phyloP scores from a whole-genome alignment of 1,140 invertebrate species.

The Trachymyrmex septentrionalis region DNA sequence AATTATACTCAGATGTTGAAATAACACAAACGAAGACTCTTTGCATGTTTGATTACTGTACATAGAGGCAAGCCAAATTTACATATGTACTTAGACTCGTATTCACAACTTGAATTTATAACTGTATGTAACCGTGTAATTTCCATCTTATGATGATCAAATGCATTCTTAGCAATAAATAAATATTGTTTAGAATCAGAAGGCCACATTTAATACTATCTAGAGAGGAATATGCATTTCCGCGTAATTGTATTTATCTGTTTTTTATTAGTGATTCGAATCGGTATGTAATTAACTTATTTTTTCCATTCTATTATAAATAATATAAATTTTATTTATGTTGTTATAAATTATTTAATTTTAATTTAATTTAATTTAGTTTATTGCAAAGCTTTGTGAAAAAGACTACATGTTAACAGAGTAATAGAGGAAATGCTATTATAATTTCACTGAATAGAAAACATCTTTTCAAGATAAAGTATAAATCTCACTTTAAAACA shows the following conservation, averaged over 20 bases:
- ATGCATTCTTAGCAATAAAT: not conserved
- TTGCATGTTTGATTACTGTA: slow-evolving; percentile 25
- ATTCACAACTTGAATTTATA: slow-evolving; percentile 30
- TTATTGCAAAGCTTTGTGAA: too few relatives aligned
- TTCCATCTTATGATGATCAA: slow-evolving; percentile 39
- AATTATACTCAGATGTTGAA: slow-evolving; percentile 29
- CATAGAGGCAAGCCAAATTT: slow-evolving; percentile 17
- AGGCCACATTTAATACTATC: not conserved
- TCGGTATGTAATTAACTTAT: not conserved
- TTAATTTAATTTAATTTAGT: too few relatives aligned
- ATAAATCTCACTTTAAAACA: not conserved
- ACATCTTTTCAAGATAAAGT: not conserved
- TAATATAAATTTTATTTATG: too few relatives aligned
- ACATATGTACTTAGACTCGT: slow-evolving; percentile 28
- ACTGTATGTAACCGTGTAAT: not conserved
- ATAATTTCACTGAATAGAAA: slow-evolving; percentile 11
- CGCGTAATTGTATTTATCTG: not conserved
- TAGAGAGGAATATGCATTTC: not conserved
- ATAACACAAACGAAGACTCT: slow-evolving; percentile 31
- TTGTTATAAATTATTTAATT: not conserved
- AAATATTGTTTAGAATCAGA: slow-evolving; percentile 17
- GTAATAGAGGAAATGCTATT: not conserved
- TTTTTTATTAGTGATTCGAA: not conserved
- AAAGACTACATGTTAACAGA: too few relatives aligned
- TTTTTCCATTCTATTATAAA: not conserved